Evolutionary conservation across 1,140 invertebrate species (phyloP).

Genomic region (Dinothrombium tinctorium): DNA sequence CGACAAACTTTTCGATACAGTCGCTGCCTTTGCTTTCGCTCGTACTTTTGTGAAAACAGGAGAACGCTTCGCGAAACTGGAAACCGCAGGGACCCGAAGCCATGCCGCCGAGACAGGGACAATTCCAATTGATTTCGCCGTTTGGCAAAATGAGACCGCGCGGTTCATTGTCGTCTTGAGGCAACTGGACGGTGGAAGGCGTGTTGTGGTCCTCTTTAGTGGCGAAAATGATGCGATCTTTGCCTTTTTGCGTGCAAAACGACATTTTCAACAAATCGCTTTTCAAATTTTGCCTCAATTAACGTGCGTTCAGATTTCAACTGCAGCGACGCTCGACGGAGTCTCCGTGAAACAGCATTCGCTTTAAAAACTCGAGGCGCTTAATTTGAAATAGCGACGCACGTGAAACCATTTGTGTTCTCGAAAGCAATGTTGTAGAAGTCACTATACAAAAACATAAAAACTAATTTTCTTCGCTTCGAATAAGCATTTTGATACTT

Average conservation of each 20-base stretch:
- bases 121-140: slow-evolving; percentile 88
- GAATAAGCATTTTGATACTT: too few relatives aligned
- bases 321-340: too few relatives aligned
- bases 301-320: too few relatives aligned
- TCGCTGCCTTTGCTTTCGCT: slow-evolving; percentile 59
- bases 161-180: slow-evolving; percentile 26
- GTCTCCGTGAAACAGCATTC: too few relatives aligned
- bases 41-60: slow-evolving; percentile 70
- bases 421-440: too few relatives aligned
- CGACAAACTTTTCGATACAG: slow-evolving; percentile 65
- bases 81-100: slow-evolving; percentile 78
- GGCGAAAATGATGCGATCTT: slow-evolving; percentile 61
- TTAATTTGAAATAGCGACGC: too few relatives aligned
- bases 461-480: too few relatives aligned
- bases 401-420: too few relatives aligned
- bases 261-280: too few relatives aligned
- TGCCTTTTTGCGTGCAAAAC: slow-evolving; percentile 25
- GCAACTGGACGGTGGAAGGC: slow-evolving; percentile 43
- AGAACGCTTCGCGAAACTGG: slow-evolving; percentile 75
- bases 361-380: too few relatives aligned
- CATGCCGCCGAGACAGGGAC: slow-evolving; percentile 85
- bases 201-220: slow-evolving; percentile 41
- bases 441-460: too few relatives aligned
- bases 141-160: slow-evolving; percentile 51
- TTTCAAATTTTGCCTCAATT: too few relatives aligned